phyloP scores from a whole-genome alignment of 2,113 vertebrate genomes.

The Daboia siamensis region DNA sequence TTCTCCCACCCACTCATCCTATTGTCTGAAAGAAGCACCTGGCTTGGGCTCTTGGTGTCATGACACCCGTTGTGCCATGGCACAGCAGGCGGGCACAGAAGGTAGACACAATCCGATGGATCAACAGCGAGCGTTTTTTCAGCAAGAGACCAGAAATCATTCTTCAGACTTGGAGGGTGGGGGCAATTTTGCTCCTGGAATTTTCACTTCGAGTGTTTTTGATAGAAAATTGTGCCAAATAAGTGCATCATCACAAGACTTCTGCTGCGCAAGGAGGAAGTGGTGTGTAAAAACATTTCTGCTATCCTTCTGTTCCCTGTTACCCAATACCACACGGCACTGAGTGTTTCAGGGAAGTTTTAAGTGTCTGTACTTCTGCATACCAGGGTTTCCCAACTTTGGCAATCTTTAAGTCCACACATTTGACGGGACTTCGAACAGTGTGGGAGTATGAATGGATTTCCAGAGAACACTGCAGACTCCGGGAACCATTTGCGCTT shows the following conservation, averaged over 20 bases:
- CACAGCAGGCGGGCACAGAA: no score
- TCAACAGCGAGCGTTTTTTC: not conserved
- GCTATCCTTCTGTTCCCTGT: not conserved
- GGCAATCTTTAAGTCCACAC: not conserved
- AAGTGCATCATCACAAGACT: accelerated
- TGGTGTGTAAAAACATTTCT: not conserved
- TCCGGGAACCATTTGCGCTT: no score
- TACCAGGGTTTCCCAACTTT: not conserved
- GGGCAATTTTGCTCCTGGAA: not conserved
- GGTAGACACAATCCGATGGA: not conserved
- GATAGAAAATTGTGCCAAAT: not conserved
- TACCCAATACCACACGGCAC: not conserved
- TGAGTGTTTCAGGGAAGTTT: not conserved
- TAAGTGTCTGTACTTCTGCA: not conserved
- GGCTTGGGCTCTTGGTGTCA: not conserved
- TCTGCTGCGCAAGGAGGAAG: not conserved
- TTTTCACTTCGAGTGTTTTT: no score
- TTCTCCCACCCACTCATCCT: not conserved
- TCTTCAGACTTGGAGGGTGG: not conserved
- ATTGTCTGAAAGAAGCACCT: not conserved
- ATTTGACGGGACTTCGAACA: not conserved
- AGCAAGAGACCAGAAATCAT: not conserved
- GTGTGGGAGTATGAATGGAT: no score
- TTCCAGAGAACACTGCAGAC: no score
- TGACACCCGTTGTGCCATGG: no score